These are phyloP conservation scores for Tineola bisselliella DNA, from an alignment of 2,888 invertebrate species.

Conservation along the genomic window DNA sequence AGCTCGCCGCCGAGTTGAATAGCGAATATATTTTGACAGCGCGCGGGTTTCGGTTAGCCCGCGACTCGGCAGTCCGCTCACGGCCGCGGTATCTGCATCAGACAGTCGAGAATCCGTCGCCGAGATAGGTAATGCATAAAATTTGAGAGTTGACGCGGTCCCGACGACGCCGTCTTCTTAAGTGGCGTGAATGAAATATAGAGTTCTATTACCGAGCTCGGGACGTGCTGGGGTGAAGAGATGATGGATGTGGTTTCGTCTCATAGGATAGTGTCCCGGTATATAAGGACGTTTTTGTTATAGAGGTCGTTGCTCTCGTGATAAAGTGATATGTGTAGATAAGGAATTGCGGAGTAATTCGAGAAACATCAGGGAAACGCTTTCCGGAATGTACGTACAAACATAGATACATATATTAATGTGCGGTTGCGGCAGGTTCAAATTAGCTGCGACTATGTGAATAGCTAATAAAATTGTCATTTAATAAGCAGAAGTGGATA, in stretches of 20 bases:
- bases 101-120: constrained; percentile 12
- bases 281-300: background rate
- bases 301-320: background rate
- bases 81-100: constrained; percentile 8
- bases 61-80: constrained; percentile 11
- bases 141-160: constrained; percentile 17
- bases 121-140: constrained; percentile 23
- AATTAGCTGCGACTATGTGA: background rate
- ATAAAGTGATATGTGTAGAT: constrained; percentile 3
- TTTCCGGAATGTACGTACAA: background rate
- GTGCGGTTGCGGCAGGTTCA: background rate
- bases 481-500: background rate
- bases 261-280: background rate
- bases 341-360: constrained; percentile 8
- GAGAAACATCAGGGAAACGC: background rate
- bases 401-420: constrained; percentile 1
- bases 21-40: constrained; percentile 19
- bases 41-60: constrained; percentile 15
- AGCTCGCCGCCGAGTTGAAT: constrained; percentile 15
- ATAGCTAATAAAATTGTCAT: constrained; percentile 1
- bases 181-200: constrained; percentile 13
- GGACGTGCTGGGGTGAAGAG: background rate
- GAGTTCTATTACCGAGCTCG: constrained; percentile 9
- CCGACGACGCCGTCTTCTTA: constrained; percentile 11
- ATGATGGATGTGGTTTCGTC: constrained; percentile 8